phyloP scores from a whole-genome alignment of 2,888 invertebrate genomes.

The Gymnoscelis rufifasciata region DNA sequence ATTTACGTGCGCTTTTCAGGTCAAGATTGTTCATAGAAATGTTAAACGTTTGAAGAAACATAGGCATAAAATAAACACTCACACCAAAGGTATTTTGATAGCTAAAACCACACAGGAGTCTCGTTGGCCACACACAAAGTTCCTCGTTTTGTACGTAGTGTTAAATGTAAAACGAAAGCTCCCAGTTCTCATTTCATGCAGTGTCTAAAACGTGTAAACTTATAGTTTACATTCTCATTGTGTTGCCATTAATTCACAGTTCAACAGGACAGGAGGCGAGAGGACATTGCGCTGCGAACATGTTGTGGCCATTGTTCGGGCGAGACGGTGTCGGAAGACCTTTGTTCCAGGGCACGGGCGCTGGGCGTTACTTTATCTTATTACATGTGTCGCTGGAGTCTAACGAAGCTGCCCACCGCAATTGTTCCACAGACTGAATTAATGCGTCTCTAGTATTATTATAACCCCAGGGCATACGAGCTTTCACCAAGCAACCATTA shows the following conservation, averaged over 20 bases:
- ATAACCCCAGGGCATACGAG: conserved; percentile 34
- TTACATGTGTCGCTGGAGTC: conserved; percentile 64
- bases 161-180: neutral
- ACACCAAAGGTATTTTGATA: too few relatives aligned
- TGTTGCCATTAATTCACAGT: conserved; percentile 22
- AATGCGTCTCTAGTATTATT: conserved; percentile 51
- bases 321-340: conserved; percentile 55
- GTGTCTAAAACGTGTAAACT: conserved; percentile 1
- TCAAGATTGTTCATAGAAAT: neutral
- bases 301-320: conserved; percentile 53
- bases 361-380: conserved; percentile 64
- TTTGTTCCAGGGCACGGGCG: conserved; percentile 60
- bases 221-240: conserved; percentile 5
- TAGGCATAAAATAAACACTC: too few relatives aligned
- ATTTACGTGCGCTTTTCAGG: neutral
- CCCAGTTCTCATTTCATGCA: neutral
- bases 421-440: conserved; percentile 59
- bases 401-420: conserved; percentile 59
- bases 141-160: neutral
- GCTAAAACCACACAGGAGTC: too few relatives aligned
- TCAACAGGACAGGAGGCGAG: conserved; percentile 41
- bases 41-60: too few relatives aligned
- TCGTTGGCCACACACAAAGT: too few relatives aligned
- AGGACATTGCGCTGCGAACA: conserved; percentile 39
- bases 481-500: conserved; percentile 36